Evolutionary conservation across 1,140 invertebrate species (phyloP).

Genomic region (Leguminivora glycinivorella): DNA sequence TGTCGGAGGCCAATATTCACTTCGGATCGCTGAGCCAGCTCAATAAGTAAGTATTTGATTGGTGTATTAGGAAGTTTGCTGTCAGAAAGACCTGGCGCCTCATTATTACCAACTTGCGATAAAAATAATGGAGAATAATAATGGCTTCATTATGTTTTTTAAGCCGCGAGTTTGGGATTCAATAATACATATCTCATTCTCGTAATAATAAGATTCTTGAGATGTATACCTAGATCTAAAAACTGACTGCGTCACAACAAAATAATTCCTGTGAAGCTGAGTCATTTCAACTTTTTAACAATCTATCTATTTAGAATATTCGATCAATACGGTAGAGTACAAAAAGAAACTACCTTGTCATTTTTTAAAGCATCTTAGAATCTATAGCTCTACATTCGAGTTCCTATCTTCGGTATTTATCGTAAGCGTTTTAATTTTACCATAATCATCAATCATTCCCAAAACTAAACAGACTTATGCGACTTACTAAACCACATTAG

Average conservation of each 20-base stretch:
- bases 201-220: background rate
- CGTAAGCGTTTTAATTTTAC: background rate
- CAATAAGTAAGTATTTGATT: too few relatives aligned
- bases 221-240: background rate
- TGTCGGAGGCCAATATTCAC: too few relatives aligned
- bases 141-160: background rate
- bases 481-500: background rate
- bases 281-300: too few relatives aligned
- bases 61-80: too few relatives aligned
- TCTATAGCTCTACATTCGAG: background rate
- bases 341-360: background rate
- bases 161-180: background rate
- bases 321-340: background rate
- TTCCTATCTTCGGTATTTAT: conserved; percentile 3
- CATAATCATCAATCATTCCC: background rate
- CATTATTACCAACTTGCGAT: too few relatives aligned
- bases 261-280: background rate
- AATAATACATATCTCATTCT: too few relatives aligned
- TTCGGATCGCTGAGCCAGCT: too few relatives aligned
- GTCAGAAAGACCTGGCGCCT: too few relatives aligned
- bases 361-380: background rate
- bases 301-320: background rate
- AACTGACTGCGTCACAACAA: background rate
- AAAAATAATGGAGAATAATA: too few relatives aligned
- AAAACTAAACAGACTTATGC: background rate